Base-by-base conservation (phyloP, 2,797 vertebrate species). In the Paramormyrops hopkinsi region DNA sequence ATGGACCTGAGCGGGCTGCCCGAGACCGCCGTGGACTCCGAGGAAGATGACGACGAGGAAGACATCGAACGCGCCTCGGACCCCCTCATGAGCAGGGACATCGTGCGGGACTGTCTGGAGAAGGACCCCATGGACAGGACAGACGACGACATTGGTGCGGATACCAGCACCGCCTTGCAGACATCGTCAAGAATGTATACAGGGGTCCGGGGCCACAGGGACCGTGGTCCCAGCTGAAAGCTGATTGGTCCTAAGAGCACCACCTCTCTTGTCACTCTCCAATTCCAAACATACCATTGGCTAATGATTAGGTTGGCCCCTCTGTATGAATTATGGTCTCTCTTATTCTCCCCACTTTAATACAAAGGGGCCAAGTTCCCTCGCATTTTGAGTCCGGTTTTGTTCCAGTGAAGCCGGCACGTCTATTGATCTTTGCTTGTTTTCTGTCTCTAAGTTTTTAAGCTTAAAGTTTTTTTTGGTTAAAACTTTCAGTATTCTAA, bases 1-100 rank as follows among this genome's bases (percentile, higher is more conserved):
- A 99, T 99, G 99, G 99, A 99, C 96, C 97, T 99, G 91, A 99
- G 98, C 91, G 99, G 99, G 91, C 95, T 99, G 93, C 98, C 98
- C 1, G 99, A 99, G 95, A 99, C 99, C 4, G 98, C 98, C 17
- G 99, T 99, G 19, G 99, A 99, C 95, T 99, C 98, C 0, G 99
- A 99, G 92, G 99, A 99, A 86, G 99, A 99, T 0, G 99, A 99
- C 0, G 99, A 99, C 41, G 99, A 99, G 92, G 99, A 99, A 94
- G 98, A 99, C 91, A 99, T 99, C 89, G 99, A 99, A 93, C 96
- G 98, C 88, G 97, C 98, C 1, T 99, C 99, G 0, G 98, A 99
- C 92, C 98, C 99, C 88, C 96, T 99, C 90, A 99, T 99, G 98
- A 99, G 99, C 89, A 95, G 98, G 88, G 99, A 99, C 94, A 97